A percentile compares a stretch with the other conserved stretches of the same genome.
phyloP scores from a whole-genome alignment of 2,888 invertebrate genomes.

The Cataglyphis rosenhaueri region DNA sequence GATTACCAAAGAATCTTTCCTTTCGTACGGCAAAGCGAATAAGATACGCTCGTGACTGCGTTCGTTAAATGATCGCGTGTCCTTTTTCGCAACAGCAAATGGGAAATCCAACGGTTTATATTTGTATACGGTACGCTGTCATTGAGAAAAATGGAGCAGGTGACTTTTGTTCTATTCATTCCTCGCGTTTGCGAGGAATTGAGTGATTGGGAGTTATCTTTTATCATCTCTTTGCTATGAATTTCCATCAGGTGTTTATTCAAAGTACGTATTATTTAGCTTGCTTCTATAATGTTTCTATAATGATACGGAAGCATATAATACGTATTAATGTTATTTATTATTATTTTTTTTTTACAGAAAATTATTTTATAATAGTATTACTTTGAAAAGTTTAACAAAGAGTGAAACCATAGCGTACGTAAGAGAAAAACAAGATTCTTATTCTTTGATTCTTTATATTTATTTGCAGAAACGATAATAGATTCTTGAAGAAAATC shows the following conservation, averaged over 20 bases:
- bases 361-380: neutral
- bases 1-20: constrained; percentile 43
- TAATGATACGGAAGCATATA: neutral
- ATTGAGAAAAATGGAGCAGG: constrained; percentile 41
- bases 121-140: constrained; percentile 15
- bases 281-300: constrained; percentile 8
- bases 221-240: constrained; percentile 31
- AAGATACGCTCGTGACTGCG: neutral
- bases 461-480: constrained; percentile 5
- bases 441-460: neutral
- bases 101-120: constrained; percentile 12
- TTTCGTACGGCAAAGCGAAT: constrained; percentile 18
- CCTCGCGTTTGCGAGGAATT: constrained; percentile 27
- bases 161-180: constrained; percentile 39
- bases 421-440: neutral
- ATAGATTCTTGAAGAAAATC: neutral
- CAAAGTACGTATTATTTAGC: neutral
- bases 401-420: neutral
- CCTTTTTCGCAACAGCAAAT: neutral
- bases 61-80: constrained; percentile 24
- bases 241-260: neutral
- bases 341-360: neutral
- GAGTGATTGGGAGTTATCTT: constrained; percentile 32
- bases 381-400: neutral
- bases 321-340: neutral